phyloP scores from a whole-genome alignment of 1,140 invertebrate genomes.

The Musca vetustissima region DNA sequence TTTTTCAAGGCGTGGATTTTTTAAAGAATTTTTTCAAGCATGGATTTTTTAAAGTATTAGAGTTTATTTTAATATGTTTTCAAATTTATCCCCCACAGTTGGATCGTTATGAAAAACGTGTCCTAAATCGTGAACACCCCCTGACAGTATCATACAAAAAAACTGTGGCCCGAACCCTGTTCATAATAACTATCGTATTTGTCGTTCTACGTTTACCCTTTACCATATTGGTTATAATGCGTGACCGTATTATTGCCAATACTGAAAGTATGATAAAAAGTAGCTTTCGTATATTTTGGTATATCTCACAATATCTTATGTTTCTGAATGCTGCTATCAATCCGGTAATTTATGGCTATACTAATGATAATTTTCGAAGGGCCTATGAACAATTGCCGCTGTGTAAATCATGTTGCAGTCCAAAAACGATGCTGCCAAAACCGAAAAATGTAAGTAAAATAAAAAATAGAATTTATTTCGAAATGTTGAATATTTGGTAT shows the following conservation, averaged over 20 bases:
- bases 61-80: background rate
- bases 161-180: slow-evolving; percentile 69
- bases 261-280: slow-evolving; percentile 53
- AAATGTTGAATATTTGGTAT: no score
- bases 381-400: slow-evolving; percentile 57
- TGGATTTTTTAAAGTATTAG: no score
- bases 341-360: slow-evolving; percentile 73
- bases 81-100: slow-evolving; percentile 57
- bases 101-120: slow-evolving; percentile 62
- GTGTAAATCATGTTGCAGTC: slow-evolving; percentile 16
- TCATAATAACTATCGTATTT: slow-evolving; percentile 68
- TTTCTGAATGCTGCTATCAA: slow-evolving; percentile 72
- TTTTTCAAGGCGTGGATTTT: no score
- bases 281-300: slow-evolving; percentile 63
- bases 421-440: background rate
- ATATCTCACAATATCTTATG: slow-evolving; percentile 68
- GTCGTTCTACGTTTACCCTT: slow-evolving; percentile 70
- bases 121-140: slow-evolving; percentile 59
- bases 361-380: slow-evolving; percentile 66
- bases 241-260: slow-evolving; percentile 56
- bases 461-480: no score
- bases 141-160: slow-evolving; percentile 64
- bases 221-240: slow-evolving; percentile 66
- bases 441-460: slow-evolving; percentile 8
- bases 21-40: no score